phyloP scores from a whole-genome alignment of 2,113 vertebrate genomes.

The Dryoscopus gambensis region DNA sequence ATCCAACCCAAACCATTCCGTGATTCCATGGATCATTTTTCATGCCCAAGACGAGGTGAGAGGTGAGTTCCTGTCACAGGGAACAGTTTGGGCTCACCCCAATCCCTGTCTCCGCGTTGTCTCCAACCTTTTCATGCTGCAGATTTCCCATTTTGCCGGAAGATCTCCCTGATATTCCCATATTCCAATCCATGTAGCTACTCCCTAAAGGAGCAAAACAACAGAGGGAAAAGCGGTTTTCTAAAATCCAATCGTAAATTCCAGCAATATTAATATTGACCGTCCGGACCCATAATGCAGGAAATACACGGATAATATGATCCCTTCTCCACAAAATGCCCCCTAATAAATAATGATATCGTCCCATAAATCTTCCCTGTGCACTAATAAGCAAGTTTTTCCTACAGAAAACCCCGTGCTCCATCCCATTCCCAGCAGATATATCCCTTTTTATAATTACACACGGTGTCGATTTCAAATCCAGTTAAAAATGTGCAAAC shows the following conservation, averaged over 20 bases:
- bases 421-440: constrained; percentile 44
- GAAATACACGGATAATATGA: background rate
- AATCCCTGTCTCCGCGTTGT: background rate
- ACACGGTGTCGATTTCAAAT: constrained; percentile 55
- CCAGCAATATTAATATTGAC: constrained; percentile 27
- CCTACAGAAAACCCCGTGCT: background rate
- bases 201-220: background rate
- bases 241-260: background rate
- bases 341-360: constrained; percentile 44
- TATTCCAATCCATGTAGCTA: background rate
- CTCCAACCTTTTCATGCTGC: background rate
- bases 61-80: background rate
- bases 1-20: background rate
- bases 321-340: background rate
- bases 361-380: background rate
- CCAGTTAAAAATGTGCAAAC: constrained; percentile 65
- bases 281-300: background rate
- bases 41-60: background rate
- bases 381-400: constrained; percentile 37
- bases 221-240: background rate
- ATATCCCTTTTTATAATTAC: constrained; percentile 57
- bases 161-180: background rate
- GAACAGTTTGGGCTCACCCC: background rate
- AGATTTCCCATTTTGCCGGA: background rate
- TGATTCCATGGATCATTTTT: background rate